A percentile compares a stretch with the other conserved stretches of the same genome.
These are phyloP conservation scores for Osmoderma eremita DNA, from an alignment of 2,888 invertebrate genomes.

Conservation along the genomic window DNA sequence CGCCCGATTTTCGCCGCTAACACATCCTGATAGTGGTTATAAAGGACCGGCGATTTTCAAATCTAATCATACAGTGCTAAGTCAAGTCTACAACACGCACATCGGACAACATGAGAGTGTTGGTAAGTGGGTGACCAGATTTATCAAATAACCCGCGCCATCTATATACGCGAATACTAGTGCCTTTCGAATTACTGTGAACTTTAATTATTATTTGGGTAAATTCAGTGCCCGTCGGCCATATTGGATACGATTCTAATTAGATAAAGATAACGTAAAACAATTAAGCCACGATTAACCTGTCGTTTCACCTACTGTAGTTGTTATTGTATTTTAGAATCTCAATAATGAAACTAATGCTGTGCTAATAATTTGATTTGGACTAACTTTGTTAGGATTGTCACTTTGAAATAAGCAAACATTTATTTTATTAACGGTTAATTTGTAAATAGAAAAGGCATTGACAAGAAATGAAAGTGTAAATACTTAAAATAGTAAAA, in stretches of 20 bases:
- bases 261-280: not conserved
- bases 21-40: constrained; percentile 48
- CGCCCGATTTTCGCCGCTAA: constrained; percentile 43
- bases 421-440: too few species aligned
- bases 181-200: constrained; percentile 5
- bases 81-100: constrained; percentile 43
- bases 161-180: constrained; percentile 16
- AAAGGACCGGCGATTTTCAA: constrained; percentile 44
- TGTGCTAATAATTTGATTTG: too few species aligned
- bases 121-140: constrained; percentile 42
- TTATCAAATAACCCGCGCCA: constrained; percentile 22
- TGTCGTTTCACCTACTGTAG: too few species aligned
- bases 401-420: too few species aligned
- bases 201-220: not conserved
- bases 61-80: constrained; percentile 44
- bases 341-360: too few species aligned
- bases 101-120: constrained; percentile 42
- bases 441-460: too few species aligned
- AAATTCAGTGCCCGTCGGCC: constrained; percentile 12
- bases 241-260: constrained; percentile 8
- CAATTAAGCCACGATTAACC: too few species aligned
- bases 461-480: too few species aligned
- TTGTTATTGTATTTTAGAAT: too few species aligned
- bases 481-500: too few species aligned
- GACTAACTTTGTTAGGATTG: too few species aligned